Conservation (phyloP, 2,113 vertebrate species). For the Saguinus imperator region DNA sequence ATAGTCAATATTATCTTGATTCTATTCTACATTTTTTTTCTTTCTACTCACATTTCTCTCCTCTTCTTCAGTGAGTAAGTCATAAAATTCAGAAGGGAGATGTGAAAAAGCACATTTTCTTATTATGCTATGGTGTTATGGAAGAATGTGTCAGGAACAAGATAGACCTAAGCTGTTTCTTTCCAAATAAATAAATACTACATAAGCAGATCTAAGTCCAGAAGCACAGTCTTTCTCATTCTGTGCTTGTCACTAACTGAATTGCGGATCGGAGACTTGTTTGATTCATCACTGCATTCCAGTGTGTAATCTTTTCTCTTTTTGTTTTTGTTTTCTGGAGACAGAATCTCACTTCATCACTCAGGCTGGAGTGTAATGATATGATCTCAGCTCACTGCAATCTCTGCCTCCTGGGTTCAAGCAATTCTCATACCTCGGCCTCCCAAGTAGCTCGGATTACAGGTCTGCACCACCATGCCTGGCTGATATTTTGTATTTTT, state of each 20-base stretch:
- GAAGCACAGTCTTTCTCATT: neutral
- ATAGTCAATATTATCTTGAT: neutral
- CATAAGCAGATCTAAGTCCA: neutral
- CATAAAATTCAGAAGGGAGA: conserved; percentile 15
- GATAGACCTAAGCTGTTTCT: neutral
- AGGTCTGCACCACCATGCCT: too few species aligned
- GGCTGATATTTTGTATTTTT: too few species aligned
- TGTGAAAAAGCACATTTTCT: neutral
- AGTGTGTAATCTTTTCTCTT: too few species aligned
- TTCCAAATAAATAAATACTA: conserved; percentile 19
- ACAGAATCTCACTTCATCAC: too few species aligned
- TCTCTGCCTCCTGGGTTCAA: too few species aligned
- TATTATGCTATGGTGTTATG: neutral
- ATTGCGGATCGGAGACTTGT: neutral
- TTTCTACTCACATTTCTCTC: conserved; percentile 29
- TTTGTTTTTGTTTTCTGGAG: too few species aligned
- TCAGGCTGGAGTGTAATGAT: too few species aligned
- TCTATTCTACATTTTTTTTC: neutral
- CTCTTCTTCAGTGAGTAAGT: conserved; percentile 2
- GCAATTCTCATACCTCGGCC: too few species aligned
- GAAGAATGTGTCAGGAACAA: neutral
- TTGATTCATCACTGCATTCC: neutral
- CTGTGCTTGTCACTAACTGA: neutral
- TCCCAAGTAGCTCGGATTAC: too few species aligned
- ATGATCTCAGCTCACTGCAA: too few species aligned